Evolutionary conservation across 2,888 invertebrate species (phyloP), one percentile per base, ranked within the genome.

Genomic region (Lepidochrysops patricia): DNA sequence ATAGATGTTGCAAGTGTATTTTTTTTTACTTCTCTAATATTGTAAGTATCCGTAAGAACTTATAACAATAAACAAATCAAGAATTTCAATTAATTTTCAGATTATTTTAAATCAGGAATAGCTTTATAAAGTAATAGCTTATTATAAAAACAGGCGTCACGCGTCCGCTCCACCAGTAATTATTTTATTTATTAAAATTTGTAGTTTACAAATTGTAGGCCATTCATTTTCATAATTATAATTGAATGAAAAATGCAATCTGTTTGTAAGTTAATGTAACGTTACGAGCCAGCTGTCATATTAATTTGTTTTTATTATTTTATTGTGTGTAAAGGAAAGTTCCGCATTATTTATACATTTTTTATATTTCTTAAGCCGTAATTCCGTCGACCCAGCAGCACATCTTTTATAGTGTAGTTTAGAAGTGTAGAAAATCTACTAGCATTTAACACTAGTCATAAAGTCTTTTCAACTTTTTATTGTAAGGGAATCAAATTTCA

Each of bases 221-320:
- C 4, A 54, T 54, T 29, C 15, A 54, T 54, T 29, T 29, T 12
- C 54, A 19, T 29, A 15, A 54, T 54, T 54, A 32, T 54, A 54
- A 32, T 32, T 54, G 54, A 54, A 54, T 29, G 32, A 32, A 29
- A 54, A 54, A 7, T 54, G 54, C 32, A 29, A 54, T 54, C 29
- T 27, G 32, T 19, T 29, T 54, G 54, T 19, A 7, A 19, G 48
- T 49, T 49, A 25, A 49, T 9, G 12, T 49, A 49, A 29, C 9
- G 52, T 52, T 29, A 27, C 29, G 52, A 29, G 52, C 15, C 52
- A 25, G 25, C 6, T 49, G 49, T 25, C 25, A 29, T 29, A 49
- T 49, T 25, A 5, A 25, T 49, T 50, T 50, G 15, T 26, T 26
- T 50, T n/a, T 26, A 19, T 43, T 9, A 43, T 43, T 43, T 19